Percentiles rank a stretch among this genome's conserved stretches.
Conservation (phyloP, 2,888 invertebrate genomes). For the Cactoblastis cactorum region DNA sequence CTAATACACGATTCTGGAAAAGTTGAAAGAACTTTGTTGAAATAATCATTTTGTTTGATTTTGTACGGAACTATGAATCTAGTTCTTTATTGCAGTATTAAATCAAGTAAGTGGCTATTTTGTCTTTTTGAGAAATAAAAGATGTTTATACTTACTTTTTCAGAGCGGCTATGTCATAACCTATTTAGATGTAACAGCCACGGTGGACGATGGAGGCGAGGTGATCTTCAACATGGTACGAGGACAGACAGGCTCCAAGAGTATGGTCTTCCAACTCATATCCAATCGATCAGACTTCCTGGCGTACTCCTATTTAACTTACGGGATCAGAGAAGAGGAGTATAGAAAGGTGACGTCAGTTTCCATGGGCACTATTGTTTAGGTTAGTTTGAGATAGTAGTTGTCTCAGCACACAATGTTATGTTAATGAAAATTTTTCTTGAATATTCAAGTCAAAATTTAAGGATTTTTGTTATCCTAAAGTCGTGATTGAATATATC, state of each 20-base stretch:
- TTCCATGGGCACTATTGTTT: constrained; percentile 30
- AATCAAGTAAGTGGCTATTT: too few relatives aligned
- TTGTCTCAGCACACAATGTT: too few relatives aligned
- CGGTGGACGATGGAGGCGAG: constrained; percentile 45
- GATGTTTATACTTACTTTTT: constrained; percentile 19
- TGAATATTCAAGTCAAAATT: too few relatives aligned
- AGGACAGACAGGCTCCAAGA: constrained; percentile 51
- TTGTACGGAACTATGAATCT: too few relatives aligned
- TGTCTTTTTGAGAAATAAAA: too few relatives aligned
- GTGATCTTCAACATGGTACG: constrained; percentile 52
- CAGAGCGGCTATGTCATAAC: constrained; percentile 62
- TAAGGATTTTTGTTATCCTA: too few relatives aligned
- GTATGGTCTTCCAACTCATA: constrained; percentile 59
- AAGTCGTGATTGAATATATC: too few relatives aligned
- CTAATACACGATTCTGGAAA: too few relatives aligned
- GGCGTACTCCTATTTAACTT: constrained; percentile 54
- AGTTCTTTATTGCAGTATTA: too few relatives aligned
- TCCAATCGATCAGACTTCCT: constrained; percentile 67
- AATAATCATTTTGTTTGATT: too few relatives aligned
- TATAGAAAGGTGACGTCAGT: constrained; percentile 65
- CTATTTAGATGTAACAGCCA: constrained; percentile 56
- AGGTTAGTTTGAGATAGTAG: constrained; percentile 38
- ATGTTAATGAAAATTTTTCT: too few relatives aligned
- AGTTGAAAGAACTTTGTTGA: too few relatives aligned
- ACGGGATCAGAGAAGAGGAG: constrained; percentile 61